These are phyloP conservation scores for Holacanthus passer DNA, from an alignment of 2,113 vertebrate genomes.

Conservation along the genomic window DNA sequence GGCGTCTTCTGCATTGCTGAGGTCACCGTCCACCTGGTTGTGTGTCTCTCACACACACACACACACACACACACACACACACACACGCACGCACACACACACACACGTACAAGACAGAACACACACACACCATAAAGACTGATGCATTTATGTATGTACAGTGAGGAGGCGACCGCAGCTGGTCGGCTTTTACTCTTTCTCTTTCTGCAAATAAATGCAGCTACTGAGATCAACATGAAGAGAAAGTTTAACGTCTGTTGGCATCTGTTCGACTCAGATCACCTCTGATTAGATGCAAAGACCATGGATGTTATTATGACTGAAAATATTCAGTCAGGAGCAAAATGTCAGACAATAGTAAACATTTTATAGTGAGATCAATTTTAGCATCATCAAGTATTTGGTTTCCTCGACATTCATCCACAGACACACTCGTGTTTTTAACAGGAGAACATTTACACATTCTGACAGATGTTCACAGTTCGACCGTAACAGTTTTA, in stretches of 20 bases:
- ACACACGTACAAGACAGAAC: too few relatives aligned
- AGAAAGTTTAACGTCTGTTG: too few relatives aligned
- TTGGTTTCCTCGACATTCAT: too few relatives aligned
- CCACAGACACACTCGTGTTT: background rate
- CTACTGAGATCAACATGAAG: too few relatives aligned
- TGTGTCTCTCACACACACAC: constrained; percentile 20
- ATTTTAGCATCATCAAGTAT: too few relatives aligned
- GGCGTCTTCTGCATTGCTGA: constrained; percentile 71
- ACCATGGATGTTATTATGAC: too few relatives aligned
- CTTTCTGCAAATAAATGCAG: background rate
- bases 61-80: constrained; percentile 15
- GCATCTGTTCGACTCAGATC: too few relatives aligned
- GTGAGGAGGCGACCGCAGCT: rapidly evolving
- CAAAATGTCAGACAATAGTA: too few relatives aligned
- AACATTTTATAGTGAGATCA: too few relatives aligned
- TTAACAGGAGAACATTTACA: background rate
- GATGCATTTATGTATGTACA: background rate
- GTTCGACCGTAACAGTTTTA: background rate
- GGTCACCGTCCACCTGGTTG: constrained; percentile 56
- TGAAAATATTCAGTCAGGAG: too few relatives aligned
- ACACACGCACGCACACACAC: background rate
- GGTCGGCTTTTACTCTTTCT: too few relatives aligned
- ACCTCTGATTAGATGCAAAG: too few relatives aligned
- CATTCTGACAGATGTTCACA: background rate
- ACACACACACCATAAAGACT: constrained; percentile 11